These are phyloP conservation scores for Sebastes kiyomatsui DNA, from an alignment of 2,797 vertebrate genomes.

Conservation along the genomic window DNA sequence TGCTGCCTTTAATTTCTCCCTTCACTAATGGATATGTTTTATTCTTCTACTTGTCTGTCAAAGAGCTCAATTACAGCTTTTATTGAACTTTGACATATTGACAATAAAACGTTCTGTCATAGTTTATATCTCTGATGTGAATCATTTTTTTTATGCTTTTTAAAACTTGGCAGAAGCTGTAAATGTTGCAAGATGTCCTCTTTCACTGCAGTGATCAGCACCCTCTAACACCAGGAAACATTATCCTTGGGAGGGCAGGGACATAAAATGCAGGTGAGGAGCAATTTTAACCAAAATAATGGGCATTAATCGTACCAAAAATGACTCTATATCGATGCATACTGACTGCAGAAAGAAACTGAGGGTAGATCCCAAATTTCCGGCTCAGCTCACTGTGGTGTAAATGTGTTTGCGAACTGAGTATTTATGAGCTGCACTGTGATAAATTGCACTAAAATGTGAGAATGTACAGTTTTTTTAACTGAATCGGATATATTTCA, in stretches of 20 bases:
- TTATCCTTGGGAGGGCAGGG: too few relatives aligned
- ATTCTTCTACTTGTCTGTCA: neutral
- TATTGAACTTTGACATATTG: neutral
- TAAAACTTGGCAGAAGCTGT: too few relatives aligned
- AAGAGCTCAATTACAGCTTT: neutral
- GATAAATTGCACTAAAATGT: neutral
- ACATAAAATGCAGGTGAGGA: too few relatives aligned
- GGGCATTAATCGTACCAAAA: too few relatives aligned
- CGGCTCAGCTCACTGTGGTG: neutral
- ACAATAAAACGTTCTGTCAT: neutral
- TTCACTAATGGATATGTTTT: neutral
- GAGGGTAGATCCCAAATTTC: neutral
- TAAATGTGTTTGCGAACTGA: neutral
- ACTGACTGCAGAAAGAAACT: too few relatives aligned
- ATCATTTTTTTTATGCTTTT: too few relatives aligned
- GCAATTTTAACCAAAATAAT: too few relatives aligned
- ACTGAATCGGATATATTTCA: neutral
- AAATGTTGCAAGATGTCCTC: too few relatives aligned
- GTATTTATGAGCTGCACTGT: neutral
- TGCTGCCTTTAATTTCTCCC: neutral
- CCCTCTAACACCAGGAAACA: too few relatives aligned
- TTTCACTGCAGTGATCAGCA: too few relatives aligned
- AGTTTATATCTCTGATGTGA: neutral
- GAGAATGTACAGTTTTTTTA: neutral
- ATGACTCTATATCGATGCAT: too few relatives aligned